phyloP scores from a whole-genome alignment of 2,797 vertebrate genomes.

The Lagorchestes hirsutus region DNA sequence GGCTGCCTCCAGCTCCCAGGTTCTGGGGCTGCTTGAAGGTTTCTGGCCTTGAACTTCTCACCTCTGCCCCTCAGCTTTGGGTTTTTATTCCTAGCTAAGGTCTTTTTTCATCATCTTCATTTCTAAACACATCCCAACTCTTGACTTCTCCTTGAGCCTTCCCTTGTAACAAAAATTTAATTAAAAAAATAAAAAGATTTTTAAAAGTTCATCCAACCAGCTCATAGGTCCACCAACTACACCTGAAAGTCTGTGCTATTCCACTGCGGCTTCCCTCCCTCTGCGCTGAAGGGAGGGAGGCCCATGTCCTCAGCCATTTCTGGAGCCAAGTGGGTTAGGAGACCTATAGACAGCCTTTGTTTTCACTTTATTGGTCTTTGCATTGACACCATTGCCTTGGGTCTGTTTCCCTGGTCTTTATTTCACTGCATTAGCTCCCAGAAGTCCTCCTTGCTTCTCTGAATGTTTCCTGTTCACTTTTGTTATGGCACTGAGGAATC shows the following conservation, averaged over 20 bases:
- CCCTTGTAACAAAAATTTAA: too few relatives aligned
- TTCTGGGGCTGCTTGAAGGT: neutral
- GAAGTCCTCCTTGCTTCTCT: neutral
- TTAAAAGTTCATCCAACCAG: neutral
- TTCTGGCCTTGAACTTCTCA: neutral
- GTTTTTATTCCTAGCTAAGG: neutral
- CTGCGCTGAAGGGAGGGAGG: neutral
- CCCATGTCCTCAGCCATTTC: too few relatives aligned
- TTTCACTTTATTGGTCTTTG: neutral
- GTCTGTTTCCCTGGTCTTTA: neutral
- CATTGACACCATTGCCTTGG: neutral
- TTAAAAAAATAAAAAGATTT: too few relatives aligned
- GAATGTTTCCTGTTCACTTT: neutral
- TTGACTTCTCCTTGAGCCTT: neutral
- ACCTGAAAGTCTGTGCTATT: too few relatives aligned
- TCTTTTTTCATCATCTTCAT: neutral
- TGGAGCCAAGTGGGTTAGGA: too few relatives aligned
- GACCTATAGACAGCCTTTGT: neutral
- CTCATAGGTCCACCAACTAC: accelerated
- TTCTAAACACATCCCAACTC: neutral
- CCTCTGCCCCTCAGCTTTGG: neutral
- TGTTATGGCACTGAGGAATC: neutral
- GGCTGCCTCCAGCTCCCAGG: neutral
- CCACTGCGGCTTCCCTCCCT: too few relatives aligned
- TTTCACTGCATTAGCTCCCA: neutral